A percentile compares a stretch with the other conserved stretches of the same genome.
Evolutionary conservation across 2,797 vertebrate genomes (phyloP).

Genomic region (Gambelia wislizenii): DNA sequence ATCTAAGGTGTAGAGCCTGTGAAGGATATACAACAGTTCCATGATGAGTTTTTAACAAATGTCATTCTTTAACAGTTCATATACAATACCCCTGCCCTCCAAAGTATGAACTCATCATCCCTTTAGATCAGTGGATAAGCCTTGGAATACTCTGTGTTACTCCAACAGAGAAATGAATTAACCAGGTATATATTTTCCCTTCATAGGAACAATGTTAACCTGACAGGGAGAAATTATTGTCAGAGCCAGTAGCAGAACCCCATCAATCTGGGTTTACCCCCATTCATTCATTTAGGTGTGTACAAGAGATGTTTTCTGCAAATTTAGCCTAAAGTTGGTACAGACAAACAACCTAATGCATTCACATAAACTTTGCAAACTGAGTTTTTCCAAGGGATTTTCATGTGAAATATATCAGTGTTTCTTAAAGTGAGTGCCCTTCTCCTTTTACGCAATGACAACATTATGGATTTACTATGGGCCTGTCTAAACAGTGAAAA

Average conservation of each 20-base stretch:
- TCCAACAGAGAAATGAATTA: neutral
- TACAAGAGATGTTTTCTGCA: neutral
- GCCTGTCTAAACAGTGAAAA: too few species aligned
- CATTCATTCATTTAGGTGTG: neutral
- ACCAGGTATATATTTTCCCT: neutral
- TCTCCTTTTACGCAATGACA: neutral
- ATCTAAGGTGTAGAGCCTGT: conserved; percentile 90
- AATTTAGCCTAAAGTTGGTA: neutral
- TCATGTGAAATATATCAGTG: neutral
- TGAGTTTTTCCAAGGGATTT: neutral
- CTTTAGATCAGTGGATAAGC: conserved; percentile 23
- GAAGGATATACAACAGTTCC: conserved; percentile 52
- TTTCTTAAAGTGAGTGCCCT: neutral
- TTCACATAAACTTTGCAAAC: neutral
- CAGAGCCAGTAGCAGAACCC: neutral
- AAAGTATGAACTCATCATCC: neutral
- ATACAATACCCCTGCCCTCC: neutral
- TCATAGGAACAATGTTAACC: neutral
- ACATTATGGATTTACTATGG: neutral
- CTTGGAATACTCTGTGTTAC: neutral
- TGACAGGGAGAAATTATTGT: neutral
- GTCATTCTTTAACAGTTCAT: neutral
- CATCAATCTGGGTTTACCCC: neutral
- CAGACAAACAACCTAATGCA: neutral
- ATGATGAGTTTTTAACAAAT: conserved; percentile 14